phyloP scores from a whole-genome alignment of 2,797 vertebrate genomes.

The Sebastes steindachneri region DNA sequence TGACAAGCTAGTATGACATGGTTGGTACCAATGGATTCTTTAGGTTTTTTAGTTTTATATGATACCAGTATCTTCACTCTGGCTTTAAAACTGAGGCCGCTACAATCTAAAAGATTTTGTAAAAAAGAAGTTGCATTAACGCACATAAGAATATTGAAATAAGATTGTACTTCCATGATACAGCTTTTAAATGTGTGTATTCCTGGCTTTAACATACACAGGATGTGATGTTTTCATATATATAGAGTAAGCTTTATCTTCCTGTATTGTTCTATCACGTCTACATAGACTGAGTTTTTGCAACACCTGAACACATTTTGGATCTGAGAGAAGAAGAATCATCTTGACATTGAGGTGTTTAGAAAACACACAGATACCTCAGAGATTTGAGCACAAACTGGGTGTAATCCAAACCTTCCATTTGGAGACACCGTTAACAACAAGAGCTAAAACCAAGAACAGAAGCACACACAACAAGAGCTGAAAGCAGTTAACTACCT shows the following conservation, averaged over 20 bases:
- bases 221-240: neutral
- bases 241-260: neutral
- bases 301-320: neutral
- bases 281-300: neutral
- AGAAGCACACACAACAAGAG: neutral
- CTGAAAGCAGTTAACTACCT: neutral
- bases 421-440: slow-evolving; percentile 1
- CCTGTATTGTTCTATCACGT: neutral
- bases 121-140: too few species aligned
- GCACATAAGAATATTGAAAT: too few species aligned
- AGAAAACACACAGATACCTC: neutral
- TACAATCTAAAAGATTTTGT: too few species aligned
- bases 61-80: too few species aligned
- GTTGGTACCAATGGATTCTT: too few species aligned
- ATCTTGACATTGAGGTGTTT: slow-evolving; percentile 4
- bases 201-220: neutral
- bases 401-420: slow-evolving; percentile 9
- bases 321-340: slow-evolving; percentile 8
- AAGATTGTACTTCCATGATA: neutral
- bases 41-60: too few species aligned
- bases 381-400: neutral
- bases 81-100: too few species aligned
- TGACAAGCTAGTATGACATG: too few species aligned
- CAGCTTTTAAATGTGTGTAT: neutral
- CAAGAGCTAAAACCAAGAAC: neutral